Evolutionary conservation across 2,888 invertebrate species (phyloP).

Genomic region (Epirrhoe tristata): DNA sequence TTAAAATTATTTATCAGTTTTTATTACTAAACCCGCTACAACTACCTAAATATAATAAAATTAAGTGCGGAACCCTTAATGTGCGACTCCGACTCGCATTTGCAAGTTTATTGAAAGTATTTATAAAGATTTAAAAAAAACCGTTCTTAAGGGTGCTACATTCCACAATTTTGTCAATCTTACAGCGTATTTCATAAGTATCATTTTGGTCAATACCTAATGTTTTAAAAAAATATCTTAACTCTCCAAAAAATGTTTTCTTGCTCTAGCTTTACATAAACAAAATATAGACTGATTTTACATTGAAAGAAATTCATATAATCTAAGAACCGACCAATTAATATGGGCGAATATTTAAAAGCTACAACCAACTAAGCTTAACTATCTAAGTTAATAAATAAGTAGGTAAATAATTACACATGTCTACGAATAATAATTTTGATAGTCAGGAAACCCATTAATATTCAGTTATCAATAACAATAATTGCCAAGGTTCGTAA

Average conservation of each 20-base stretch:
- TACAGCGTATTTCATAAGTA: constrained; percentile 66
- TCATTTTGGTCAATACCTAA: constrained; percentile 68
- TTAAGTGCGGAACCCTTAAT: too few species aligned
- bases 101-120: too few species aligned
- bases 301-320: neutral
- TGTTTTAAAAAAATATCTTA: constrained; percentile 33
- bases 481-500: constrained; percentile 1
- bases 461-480: neutral
- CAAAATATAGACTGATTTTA: neutral
- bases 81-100: too few species aligned
- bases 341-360: constrained; percentile 28
- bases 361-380: constrained; percentile 40
- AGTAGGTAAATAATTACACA: neutral
- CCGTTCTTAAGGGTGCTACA: constrained; percentile 1
- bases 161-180: constrained; percentile 49
- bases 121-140: neutral
- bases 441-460: neutral
- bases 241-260: neutral
- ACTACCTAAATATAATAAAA: too few species aligned
- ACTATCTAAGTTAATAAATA: constrained; percentile 9
- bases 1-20: too few species aligned
- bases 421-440: neutral
- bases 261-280: constrained; percentile 4
- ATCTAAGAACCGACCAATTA: constrained; percentile 3
- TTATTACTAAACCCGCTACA: too few species aligned